Base-by-base conservation (phyloP, 1,140 invertebrate species). In the Nomia melanderi region DNA sequence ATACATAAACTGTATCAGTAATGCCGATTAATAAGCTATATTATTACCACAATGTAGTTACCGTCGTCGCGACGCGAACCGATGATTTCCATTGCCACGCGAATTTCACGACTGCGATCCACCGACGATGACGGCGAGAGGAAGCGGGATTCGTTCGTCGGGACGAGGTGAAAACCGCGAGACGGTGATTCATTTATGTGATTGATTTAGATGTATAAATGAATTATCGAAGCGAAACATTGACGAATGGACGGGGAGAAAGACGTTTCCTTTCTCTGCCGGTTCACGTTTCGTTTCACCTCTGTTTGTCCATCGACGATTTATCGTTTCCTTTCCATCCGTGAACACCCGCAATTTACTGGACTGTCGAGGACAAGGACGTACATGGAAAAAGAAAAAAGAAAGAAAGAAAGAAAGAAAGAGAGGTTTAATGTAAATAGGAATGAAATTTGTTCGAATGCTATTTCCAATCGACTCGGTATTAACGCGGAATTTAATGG, bases 371-470 rank as follows among this genome's bases (percentile, higher is more conserved):
- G 70, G 59, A 78, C n/a, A 23, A 56, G 72, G 25, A 36, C 41
- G 20, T 17, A 44, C 41, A 39, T n/a, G n/a, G 83, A 50, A 50
- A 17, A 50, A 50, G 7, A 50, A n/a, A n/a, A n/a, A n/a, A n/a
- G n/a, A n/a, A n/a, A n/a, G n/a, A n/a, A n/a, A n/a, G n/a, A n/a
- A n/a, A n/a, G n/a, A n/a, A n/a, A n/a, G n/a, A n/a, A n/a, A 50
- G 47, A 50, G n/a, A 50, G 20, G n/a, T 50, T 81, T 82, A 86
- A 76, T 86, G 85, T 87, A 86, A 54, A 87, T 87, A 87, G 77
- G 65, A 75, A 85, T 79, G 77, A 79, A 86, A 84, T 85, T n/a
- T 84, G 69, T 81, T 85, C 84, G 86, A 85, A 56, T 81, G 84
- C 73, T 81, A 85, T 79, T 50, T 78, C 57, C 71, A 78, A 73